phyloP scores from a whole-genome alignment of 1,140 invertebrate species.

The Drosophila repletoides region DNA sequence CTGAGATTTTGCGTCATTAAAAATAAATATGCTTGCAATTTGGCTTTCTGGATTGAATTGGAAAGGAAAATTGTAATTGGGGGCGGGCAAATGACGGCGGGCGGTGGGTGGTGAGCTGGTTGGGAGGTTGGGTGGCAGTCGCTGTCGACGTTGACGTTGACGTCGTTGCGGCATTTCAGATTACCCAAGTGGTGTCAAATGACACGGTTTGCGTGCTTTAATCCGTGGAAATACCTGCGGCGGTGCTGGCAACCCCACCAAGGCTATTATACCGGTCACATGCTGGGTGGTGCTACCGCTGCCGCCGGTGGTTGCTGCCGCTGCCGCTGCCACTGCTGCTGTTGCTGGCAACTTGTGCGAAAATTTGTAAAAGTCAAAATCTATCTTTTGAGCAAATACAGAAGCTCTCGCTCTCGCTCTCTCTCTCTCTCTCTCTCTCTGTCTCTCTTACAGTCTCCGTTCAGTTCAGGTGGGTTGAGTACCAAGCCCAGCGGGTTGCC shows the following conservation, averaged over 20 bases:
- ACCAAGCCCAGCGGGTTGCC: constrained; percentile 28
- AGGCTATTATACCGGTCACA: constrained; percentile 74
- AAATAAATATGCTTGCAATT: constrained; percentile 72
- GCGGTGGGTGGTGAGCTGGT: neutral
- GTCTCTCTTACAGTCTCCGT: neutral
- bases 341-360: constrained; percentile 58
- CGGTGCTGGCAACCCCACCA: constrained; percentile 52
- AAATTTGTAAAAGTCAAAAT: constrained; percentile 81
- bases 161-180: constrained; percentile 67
- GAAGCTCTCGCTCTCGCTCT: constrained; percentile 9
- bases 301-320: neutral
- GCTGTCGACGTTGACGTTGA: constrained; percentile 9
- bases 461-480: constrained; percentile 45
- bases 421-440: neutral
- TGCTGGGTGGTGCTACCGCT: constrained; percentile 43
- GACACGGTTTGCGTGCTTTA: constrained; percentile 76
- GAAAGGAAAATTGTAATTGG: constrained; percentile 21
- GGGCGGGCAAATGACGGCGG: constrained; percentile 8
- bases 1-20: constrained; percentile 68
- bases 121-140: too few relatives aligned
- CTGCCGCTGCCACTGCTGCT: neutral
- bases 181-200: constrained; percentile 78
- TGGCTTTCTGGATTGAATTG: constrained; percentile 14
- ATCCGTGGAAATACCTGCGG: constrained; percentile 78
- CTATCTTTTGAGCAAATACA: constrained; percentile 70